Evolutionary conservation across 1,140 invertebrate genomes (phyloP).

Genomic region (Spodoptera frugiperda): DNA sequence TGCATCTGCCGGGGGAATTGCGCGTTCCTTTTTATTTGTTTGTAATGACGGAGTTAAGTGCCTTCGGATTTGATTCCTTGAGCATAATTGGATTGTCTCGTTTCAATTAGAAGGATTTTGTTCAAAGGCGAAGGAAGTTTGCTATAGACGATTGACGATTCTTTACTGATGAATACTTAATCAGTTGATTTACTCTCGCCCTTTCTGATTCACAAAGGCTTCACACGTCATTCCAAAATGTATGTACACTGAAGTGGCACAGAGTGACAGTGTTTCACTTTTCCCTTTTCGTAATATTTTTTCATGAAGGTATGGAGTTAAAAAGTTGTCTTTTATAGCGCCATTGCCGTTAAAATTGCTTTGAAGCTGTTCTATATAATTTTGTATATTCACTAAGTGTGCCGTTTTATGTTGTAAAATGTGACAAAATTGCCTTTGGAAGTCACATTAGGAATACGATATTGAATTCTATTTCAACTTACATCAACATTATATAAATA

Average conservation of each 20-base stretch:
- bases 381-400: not conserved
- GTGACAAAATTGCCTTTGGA: too few relatives aligned
- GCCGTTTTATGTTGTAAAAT: not conserved
- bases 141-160: constrained; percentile 16
- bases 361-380: not conserved
- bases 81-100: constrained; percentile 45
- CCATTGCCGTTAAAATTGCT: not conserved
- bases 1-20: constrained; percentile 23
- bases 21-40: constrained; percentile 40
- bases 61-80: constrained; percentile 37
- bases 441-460: too few relatives aligned
- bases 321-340: constrained; percentile 1
- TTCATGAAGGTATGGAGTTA: not conserved
- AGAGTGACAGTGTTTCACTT: not conserved
- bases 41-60: constrained; percentile 42
- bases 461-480: too few relatives aligned
- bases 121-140: not conserved
- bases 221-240: constrained; percentile 13
- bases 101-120: constrained; percentile 31
- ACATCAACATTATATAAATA: too few relatives aligned
- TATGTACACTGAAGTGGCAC: not conserved
- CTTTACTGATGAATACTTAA: constrained; percentile 36
- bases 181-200: constrained; percentile 5
- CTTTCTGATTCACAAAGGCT: constrained; percentile 38
- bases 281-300: constrained; percentile 2